Percentiles rank a stretch among this genome's conserved stretches.
These are phyloP conservation scores for Lindbergichthys nudifrons DNA, from an alignment of 2,797 vertebrate species.

Conservation along the genomic window DNA sequence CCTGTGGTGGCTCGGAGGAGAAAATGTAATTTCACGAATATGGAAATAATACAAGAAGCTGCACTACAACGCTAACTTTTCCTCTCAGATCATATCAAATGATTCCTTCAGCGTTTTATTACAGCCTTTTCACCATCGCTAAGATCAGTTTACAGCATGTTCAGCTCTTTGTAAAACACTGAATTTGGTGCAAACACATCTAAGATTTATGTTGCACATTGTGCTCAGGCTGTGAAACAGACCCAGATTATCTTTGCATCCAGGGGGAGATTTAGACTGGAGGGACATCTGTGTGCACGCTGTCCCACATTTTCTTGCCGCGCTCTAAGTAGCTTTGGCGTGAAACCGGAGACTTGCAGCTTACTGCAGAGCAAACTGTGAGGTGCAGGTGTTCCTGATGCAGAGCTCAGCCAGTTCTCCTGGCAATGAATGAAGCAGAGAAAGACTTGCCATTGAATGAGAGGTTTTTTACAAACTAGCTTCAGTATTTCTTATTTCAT, in stretches of 20 bases:
- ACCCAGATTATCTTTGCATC: conserved; percentile 25
- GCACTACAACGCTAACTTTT: background rate
- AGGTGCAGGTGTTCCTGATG: conserved; percentile 6
- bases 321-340: conserved; percentile 31
- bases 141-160: background rate
- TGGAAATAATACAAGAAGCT: conserved; percentile 40
- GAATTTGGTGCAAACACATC: background rate
- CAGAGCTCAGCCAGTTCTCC: conserved; percentile 1
- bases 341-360: conserved; percentile 20
- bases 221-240: conserved; percentile 10
- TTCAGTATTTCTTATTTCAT: background rate
- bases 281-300: conserved; percentile 23
- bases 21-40: conserved; percentile 51
- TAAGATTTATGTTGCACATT: background rate
- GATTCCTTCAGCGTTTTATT: background rate
- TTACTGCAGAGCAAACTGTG: conserved; percentile 17
- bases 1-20: conserved; percentile 5
- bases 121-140: background rate
- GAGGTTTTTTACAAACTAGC: background rate
- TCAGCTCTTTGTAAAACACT: background rate
- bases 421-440: background rate
- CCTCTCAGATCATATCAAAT: background rate
- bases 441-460: background rate
- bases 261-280: background rate
- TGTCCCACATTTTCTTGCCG: conserved; percentile 48